phyloP scores from a whole-genome alignment of 2,888 invertebrate species.

The Neuroscelio doddi region DNA sequence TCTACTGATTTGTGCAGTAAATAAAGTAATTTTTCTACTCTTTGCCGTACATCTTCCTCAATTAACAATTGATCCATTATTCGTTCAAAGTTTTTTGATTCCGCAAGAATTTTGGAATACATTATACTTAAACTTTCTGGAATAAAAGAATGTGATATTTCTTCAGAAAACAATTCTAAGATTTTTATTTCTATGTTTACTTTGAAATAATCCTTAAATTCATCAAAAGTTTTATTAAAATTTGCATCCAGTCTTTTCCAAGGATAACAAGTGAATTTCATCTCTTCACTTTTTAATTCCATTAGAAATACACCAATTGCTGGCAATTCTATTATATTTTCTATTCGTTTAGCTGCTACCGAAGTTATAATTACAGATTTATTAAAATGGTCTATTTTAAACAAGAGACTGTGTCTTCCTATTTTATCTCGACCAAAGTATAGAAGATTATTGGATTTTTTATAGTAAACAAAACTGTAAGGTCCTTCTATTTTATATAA shows the following conservation, averaged over 20 bases:
- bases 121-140: slow-evolving; percentile 40
- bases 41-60: slow-evolving; percentile 67
- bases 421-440: slow-evolving; percentile 90
- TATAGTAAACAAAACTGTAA: slow-evolving; percentile 86
- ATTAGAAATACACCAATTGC: slow-evolving; percentile 76
- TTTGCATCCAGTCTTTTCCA: slow-evolving; percentile 69
- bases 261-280: slow-evolving; percentile 71
- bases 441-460: slow-evolving; percentile 75
- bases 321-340: slow-evolving; percentile 76
- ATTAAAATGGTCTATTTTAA: slow-evolving; percentile 72
- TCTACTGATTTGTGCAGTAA: slow-evolving; percentile 77
- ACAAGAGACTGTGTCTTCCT: slow-evolving; percentile 88
- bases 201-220: slow-evolving; percentile 64
- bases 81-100: slow-evolving; percentile 61
- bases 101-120: slow-evolving; percentile 52
- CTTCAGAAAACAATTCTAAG: slow-evolving; percentile 24
- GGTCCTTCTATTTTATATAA: slow-evolving; percentile 84
- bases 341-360: slow-evolving; percentile 70
- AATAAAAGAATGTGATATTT: slow-evolving; percentile 12
- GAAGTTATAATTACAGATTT: slow-evolving; percentile 56
- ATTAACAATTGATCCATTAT: slow-evolving; percentile 72
- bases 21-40: slow-evolving; percentile 72
- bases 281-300: slow-evolving; percentile 68
- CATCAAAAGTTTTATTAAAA: slow-evolving; percentile 63
- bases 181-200: slow-evolving; percentile 61